These are phyloP conservation scores for Plotosus lineatus DNA, from an alignment of 2,113 vertebrate species.

Conservation along the genomic window DNA sequence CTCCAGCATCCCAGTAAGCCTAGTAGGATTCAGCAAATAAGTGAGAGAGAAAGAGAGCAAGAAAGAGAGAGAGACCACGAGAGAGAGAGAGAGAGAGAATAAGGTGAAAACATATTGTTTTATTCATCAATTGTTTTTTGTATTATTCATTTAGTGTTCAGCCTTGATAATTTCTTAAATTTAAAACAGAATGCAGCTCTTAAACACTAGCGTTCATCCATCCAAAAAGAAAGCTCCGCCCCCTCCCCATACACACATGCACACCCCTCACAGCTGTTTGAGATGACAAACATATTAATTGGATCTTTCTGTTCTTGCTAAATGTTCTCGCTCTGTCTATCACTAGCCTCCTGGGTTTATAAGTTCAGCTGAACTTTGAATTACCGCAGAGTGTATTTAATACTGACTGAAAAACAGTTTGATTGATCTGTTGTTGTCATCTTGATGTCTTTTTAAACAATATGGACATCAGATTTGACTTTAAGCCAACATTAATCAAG, in stretches of 20 bases:
- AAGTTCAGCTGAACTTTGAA: background rate
- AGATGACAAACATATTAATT: constrained; percentile 69
- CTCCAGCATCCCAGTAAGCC: no score
- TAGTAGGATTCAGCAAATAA: no score
- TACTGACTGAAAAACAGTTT: background rate
- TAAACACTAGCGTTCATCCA: background rate
- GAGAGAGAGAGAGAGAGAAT: no score
- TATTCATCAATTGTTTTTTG: no score
- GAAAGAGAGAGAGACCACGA: no score
- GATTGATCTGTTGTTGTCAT: background rate
- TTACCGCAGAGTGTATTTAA: background rate
- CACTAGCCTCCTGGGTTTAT: background rate
- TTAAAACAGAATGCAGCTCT: background rate
- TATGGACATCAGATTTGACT: background rate
- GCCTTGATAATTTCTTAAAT: no score
- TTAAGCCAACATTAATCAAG: background rate
- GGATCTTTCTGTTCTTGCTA: constrained; percentile 55
- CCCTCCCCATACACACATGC: no score
- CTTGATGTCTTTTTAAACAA: background rate
- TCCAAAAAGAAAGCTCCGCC: background rate
- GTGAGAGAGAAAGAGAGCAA: no score
- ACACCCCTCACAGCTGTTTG: constrained; percentile 62
- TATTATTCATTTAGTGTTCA: no score
- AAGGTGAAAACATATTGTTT: no score
- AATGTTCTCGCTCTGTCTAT: constrained; percentile 49